phyloP scores from a whole-genome alignment of 2,797 vertebrate genomes.

The Rhodeus uyekii region DNA sequence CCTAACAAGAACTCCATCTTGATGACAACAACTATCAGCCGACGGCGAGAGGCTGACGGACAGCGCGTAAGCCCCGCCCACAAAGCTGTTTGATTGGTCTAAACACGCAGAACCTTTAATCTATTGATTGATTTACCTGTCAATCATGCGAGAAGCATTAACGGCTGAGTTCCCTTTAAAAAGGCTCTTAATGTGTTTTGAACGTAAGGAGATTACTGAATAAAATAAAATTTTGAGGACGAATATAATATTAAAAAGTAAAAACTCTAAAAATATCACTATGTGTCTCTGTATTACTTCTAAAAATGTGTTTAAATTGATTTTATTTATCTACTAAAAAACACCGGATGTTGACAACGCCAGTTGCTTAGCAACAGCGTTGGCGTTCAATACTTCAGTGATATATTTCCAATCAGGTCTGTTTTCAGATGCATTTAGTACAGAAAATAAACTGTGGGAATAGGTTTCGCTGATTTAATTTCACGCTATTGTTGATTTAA shows the following conservation, averaged over 20 bases:
- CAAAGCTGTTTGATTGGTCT: constrained; percentile 59
- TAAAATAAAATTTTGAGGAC: neutral
- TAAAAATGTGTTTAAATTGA: neutral
- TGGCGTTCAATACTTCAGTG: neutral
- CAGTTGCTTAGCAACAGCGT: constrained; percentile 69
- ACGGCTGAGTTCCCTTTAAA: neutral
- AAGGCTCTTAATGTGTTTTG: neutral
- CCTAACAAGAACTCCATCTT: constrained; percentile 99
- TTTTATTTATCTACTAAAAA: neutral
- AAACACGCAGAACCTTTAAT: fast-evolving
- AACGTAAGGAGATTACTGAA: neutral
- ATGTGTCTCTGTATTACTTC: neutral
- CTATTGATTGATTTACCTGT: constrained; percentile 48
- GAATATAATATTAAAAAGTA: neutral
- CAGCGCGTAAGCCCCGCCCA: constrained; percentile 61
- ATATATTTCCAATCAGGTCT: neutral
- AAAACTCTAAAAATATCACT: neutral
- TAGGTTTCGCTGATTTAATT: no score
- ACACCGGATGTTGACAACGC: neutral
- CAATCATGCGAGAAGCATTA: constrained; percentile 49
- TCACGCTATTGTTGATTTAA: no score
- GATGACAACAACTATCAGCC: constrained; percentile 82
- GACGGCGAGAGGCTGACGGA: constrained; percentile 60
- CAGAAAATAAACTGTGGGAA: no score
- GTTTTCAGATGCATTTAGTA: neutral